phyloP scores from a whole-genome alignment of 1,140 invertebrate species.

The Gerris buenoi region DNA sequence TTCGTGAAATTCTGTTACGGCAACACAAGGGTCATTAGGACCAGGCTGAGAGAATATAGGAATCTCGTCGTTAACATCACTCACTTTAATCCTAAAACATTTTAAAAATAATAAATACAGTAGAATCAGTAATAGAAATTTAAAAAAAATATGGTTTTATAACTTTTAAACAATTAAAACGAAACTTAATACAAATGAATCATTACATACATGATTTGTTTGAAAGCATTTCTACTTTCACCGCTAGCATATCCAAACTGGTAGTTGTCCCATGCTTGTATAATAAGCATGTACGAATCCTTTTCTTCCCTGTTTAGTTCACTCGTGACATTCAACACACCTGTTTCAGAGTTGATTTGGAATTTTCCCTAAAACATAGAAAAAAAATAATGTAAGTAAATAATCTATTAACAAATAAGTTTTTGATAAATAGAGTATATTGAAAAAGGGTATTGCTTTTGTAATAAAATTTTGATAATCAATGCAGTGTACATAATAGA shows the following conservation, averaged over 20 bases:
- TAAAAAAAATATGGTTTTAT: not conserved
- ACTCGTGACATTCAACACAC: constrained; percentile 61
- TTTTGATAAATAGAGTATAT: not conserved
- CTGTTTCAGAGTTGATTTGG: constrained; percentile 68
- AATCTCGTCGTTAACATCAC: constrained; percentile 75
- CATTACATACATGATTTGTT: constrained; percentile 67
- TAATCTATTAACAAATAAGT: constrained; percentile 18
- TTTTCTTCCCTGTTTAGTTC: constrained; percentile 67
- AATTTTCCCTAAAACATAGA: constrained; percentile 80
- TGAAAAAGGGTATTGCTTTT: not conserved
- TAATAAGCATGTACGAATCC: constrained; percentile 58
- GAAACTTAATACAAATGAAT: constrained; percentile 2
- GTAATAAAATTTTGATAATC: too few species aligned
- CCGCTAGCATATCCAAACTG: constrained; percentile 78
- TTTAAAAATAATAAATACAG: too few species aligned
- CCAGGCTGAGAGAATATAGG: constrained; percentile 44
- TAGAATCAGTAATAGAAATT: not conserved
- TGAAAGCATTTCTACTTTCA: constrained; percentile 80
- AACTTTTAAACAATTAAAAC: not conserved
- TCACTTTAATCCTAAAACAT: constrained; percentile 40
- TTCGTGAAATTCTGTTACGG: constrained; percentile 77
- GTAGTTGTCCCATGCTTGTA: constrained; percentile 90
- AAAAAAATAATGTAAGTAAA: too few species aligned
- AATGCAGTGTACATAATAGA: too few species aligned
- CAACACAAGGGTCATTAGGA: constrained; percentile 41